Evolutionary conservation across 2,888 invertebrate species (phyloP).

Genomic region (Monochamus alternatus): DNA sequence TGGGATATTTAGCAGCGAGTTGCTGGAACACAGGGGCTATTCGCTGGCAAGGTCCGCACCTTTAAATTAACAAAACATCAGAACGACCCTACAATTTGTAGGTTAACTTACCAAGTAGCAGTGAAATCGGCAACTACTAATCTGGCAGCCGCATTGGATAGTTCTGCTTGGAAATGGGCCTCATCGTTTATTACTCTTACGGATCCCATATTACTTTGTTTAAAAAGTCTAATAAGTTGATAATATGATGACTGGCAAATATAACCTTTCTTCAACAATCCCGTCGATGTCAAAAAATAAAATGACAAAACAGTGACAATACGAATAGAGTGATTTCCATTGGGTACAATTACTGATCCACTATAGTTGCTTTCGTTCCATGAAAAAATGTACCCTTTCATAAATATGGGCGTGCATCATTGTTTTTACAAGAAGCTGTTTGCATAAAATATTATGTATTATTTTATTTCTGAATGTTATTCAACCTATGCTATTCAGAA

Average conservation of each 20-base stretch:
- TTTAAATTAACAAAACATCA: constrained; percentile 65
- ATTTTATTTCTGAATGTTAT: too few species aligned
- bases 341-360: background rate
- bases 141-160: constrained; percentile 88
- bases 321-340: background rate
- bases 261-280: constrained; percentile 4
- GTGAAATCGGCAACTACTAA: constrained; percentile 96
- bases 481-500: too few species aligned
- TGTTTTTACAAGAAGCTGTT: too few species aligned
- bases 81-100: constrained; percentile 34
- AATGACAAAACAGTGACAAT: background rate
- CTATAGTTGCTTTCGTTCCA: too few species aligned
- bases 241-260: constrained; percentile 45
- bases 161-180: constrained; percentile 87
- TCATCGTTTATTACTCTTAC: constrained; percentile 82
- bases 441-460: too few species aligned
- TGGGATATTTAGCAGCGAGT: constrained; percentile 88
- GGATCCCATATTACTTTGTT: constrained; percentile 59
- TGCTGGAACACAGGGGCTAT: constrained; percentile 95
- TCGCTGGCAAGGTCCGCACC: constrained; percentile 97
- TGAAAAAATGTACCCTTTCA: too few species aligned
- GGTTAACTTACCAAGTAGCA: constrained; percentile 86
- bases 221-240: constrained; percentile 5
- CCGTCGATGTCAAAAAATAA: background rate
- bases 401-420: too few species aligned